Evolutionary conservation across 2,888 invertebrate species (phyloP), one percentile per base, ranked within the genome.

Genomic region (Platynereis dumerilii): DNA sequence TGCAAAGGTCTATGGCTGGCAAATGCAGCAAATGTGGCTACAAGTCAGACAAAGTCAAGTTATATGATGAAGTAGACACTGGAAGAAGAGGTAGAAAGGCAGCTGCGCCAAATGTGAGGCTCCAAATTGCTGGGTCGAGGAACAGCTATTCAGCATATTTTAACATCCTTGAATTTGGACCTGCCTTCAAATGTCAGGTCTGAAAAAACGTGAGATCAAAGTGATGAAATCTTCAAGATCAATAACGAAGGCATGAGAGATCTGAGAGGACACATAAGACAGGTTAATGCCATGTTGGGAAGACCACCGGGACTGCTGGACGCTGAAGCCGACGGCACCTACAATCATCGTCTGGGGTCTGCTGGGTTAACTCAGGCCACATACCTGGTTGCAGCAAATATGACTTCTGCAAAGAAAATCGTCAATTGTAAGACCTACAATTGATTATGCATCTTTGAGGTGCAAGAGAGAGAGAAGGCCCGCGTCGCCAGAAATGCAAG

Each of bases 71-170:
- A 22, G 48, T 48, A 5, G n/a, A 48, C 7, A 48, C 10, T 48
- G 48, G 48, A 22, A 48, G 22, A 22, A 48, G 48, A n/a, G 48
- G 48, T 5, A 48, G 48, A n/a, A 48, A 48, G 48, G 48, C n/a
- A 48, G 48, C 48, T 20, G 48, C 10, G 12, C 12, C 42, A 42
- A 42, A 42, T 42, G 42, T 42, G 12, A 42, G 42, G 17, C 42
- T 42, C 12, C 42, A 42, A 17, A 12, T 42, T 10, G 42, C 12
- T 42, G 42, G 10, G 42, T 42, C 42, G 42, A 42, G 12, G 12
- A 10, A 42, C 10, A 17, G 42, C 12, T 42, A 42, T 17, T 12
- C 42, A 17, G 17, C 42, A 42, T 42, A 10, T 42, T 42, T 42
- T 42, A 17, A 17, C 42, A 42, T 42, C 42, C 10, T 17, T 42